Evolutionary conservation across 2,113 vertebrate genomes (phyloP).

Genomic region (Apeltes quadracus): DNA sequence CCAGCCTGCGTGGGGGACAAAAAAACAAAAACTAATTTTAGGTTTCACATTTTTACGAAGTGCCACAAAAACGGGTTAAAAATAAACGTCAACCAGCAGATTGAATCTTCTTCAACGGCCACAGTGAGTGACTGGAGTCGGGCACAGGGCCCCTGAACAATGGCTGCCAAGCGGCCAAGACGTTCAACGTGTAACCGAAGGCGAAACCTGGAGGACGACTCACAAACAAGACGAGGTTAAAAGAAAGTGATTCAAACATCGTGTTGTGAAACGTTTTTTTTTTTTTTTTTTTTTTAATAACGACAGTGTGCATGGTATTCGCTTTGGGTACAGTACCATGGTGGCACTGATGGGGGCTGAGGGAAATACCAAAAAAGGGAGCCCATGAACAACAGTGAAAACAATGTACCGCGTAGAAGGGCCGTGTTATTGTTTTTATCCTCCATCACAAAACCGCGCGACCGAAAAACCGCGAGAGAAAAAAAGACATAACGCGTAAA

Average conservation of each 20-base stretch:
- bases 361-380: conserved; percentile 54
- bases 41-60: conserved; percentile 16
- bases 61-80: background rate
- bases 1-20: conserved; percentile 81
- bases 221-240: conserved; percentile 19
- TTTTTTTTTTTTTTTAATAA: too few species aligned
- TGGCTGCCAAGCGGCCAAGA: conserved; percentile 73
- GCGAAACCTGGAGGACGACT: conserved; percentile 27
- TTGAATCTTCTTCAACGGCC: conserved; percentile 32
- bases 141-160: conserved; percentile 72
- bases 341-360: conserved; percentile 57
- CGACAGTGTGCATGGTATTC: conserved; percentile 42
- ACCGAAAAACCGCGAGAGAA: conserved; percentile 32
- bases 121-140: conserved; percentile 50
- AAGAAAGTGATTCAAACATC: conserved; percentile 20
- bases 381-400: conserved; percentile 65
- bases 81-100: conserved; percentile 10
- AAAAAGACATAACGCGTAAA: conserved; percentile 3
- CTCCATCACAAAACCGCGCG: conserved; percentile 39
- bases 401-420: conserved; percentile 65
- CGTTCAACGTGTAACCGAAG: conserved; percentile 50
- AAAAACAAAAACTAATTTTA: background rate
- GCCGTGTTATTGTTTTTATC: conserved; percentile 74
- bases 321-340: conserved; percentile 44
- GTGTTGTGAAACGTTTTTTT: background rate